Percentiles rank a stretch among this genome's conserved stretches.
phyloP scores from a whole-genome alignment of 2,888 invertebrate genomes.

The Trissoscelio sp. region DNA sequence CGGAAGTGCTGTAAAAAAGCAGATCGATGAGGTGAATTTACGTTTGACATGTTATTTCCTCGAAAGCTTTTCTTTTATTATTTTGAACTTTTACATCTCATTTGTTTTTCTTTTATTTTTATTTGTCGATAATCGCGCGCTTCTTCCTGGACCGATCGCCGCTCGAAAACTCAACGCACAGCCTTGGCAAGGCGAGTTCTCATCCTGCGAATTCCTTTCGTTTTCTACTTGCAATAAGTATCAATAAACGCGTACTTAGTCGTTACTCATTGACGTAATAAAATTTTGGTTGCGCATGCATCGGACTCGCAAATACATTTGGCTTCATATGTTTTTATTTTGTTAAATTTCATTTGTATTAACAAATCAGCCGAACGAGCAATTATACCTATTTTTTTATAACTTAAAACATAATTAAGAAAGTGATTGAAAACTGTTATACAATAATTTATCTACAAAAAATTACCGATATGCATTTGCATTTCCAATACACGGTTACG shows the following conservation, averaged over 20 bases:
- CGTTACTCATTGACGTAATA: constrained; percentile 55
- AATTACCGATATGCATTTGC: constrained; percentile 19
- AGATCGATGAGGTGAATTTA: constrained; percentile 26
- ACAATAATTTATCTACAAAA: neutral
- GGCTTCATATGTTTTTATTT: neutral
- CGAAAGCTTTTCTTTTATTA: neutral
- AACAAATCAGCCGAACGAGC: too few relatives aligned
- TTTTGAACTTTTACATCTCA: neutral
- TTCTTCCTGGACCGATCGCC: constrained; percentile 54
- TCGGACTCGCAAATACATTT: constrained; percentile 5
- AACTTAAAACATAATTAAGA: too few relatives aligned
- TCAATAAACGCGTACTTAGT: constrained; percentile 63
- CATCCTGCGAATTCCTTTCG: constrained; percentile 47
- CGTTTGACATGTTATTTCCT: constrained; percentile 13
- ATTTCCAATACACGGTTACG: constrained; percentile 29
- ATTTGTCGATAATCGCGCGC: constrained; percentile 32
- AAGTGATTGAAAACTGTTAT: too few relatives aligned
- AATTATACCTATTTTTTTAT: too few relatives aligned
- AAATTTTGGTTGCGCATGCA: constrained; percentile 44
- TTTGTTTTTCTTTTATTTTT: constrained; percentile 7
- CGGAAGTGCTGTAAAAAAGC: constrained; percentile 52
- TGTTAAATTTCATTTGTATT: too few relatives aligned
- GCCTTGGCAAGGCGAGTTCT: constrained; percentile 71
- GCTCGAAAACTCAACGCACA: constrained; percentile 71
- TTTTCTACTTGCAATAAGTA: constrained; percentile 52